phyloP scores from a whole-genome alignment of 2,797 vertebrate species.

The Galagoides demidoff region DNA sequence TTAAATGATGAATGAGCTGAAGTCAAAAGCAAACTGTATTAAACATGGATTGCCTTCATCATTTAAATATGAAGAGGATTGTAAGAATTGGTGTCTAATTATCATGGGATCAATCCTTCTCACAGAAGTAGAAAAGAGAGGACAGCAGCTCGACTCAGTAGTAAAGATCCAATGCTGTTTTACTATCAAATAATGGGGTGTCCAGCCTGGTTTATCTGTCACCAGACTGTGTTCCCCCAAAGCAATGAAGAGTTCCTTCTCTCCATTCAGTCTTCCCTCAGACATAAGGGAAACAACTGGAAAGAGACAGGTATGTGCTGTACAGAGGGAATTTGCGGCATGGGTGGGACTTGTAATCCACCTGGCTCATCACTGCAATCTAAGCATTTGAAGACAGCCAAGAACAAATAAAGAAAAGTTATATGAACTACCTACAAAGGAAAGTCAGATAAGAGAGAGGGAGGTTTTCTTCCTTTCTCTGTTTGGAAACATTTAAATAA shows the following conservation, averaged over 20 bases:
- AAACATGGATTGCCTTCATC: not conserved
- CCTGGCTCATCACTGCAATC: not conserved
- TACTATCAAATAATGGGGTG: not conserved
- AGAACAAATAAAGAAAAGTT: not conserved
- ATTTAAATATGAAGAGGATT: not conserved
- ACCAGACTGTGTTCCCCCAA: not conserved
- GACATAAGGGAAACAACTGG: not conserved
- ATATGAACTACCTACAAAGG: not conserved
- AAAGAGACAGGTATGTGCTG: not conserved
- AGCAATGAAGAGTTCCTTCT: not conserved
- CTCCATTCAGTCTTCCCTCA: not conserved
- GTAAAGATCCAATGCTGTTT: not conserved
- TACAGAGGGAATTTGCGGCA: not conserved
- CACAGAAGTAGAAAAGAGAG: not conserved
- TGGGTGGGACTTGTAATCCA: not conserved
- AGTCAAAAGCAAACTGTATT: not conserved
- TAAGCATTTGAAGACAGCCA: not conserved
- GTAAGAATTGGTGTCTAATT: not conserved
- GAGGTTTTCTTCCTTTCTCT: not conserved
- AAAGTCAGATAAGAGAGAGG: not conserved
- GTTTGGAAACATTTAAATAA: slow-evolving; percentile 75
- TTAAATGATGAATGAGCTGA: not conserved
- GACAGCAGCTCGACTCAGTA: not conserved
- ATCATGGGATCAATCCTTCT: not conserved
- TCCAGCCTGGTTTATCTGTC: not conserved